Evolutionary conservation across 1,140 invertebrate genomes (phyloP).

Genomic region (Philotrypesis tridentata): DNA sequence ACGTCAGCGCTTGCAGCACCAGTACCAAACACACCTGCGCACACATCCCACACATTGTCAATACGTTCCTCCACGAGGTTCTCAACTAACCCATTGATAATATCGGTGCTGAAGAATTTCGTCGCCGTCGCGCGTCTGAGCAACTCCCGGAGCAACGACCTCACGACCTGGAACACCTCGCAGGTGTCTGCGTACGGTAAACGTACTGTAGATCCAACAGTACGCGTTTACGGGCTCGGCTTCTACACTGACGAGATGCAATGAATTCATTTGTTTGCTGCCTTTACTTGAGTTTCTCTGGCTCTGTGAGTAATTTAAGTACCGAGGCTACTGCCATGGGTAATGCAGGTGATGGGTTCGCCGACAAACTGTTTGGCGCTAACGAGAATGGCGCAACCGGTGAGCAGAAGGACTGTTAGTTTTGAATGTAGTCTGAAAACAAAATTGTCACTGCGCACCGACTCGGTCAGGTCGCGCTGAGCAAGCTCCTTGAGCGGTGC

Average conservation of each 20-base stretch:
- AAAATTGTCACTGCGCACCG: slow-evolving; percentile 59
- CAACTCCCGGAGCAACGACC: slow-evolving; percentile 62
- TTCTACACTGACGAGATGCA: slow-evolving; percentile 41
- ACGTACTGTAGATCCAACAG: slow-evolving; percentile 80
- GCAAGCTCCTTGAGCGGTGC: slow-evolving; percentile 15
- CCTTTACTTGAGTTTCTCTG: neutral
- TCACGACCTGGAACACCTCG: slow-evolving; percentile 57
- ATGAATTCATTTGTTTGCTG: slow-evolving; percentile 44
- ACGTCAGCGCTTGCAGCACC: slow-evolving; percentile 76
- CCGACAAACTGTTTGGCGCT: slow-evolving; percentile 73
- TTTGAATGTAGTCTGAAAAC: slow-evolving; percentile 64
- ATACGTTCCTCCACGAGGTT: neutral
- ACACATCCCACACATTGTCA: neutral
- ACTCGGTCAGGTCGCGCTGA: neutral
- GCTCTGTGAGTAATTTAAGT: slow-evolving; percentile 48
- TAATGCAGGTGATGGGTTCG: slow-evolving; percentile 74
- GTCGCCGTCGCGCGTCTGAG: slow-evolving; percentile 63
- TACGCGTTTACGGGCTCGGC: slow-evolving; percentile 76
- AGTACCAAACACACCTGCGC: slow-evolving; percentile 75
- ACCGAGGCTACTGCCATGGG: slow-evolving; percentile 59
- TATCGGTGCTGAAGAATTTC: slow-evolving; percentile 76
- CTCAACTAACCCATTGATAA: slow-evolving; percentile 77
- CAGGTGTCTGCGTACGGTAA: slow-evolving; percentile 70
- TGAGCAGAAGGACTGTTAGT: slow-evolving; percentile 61
- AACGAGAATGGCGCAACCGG: slow-evolving; percentile 64